Percentiles rank a stretch among this genome's conserved stretches.
Conservation (phyloP, 1,140 invertebrate species). For the Drosophila ercepeae region DNA sequence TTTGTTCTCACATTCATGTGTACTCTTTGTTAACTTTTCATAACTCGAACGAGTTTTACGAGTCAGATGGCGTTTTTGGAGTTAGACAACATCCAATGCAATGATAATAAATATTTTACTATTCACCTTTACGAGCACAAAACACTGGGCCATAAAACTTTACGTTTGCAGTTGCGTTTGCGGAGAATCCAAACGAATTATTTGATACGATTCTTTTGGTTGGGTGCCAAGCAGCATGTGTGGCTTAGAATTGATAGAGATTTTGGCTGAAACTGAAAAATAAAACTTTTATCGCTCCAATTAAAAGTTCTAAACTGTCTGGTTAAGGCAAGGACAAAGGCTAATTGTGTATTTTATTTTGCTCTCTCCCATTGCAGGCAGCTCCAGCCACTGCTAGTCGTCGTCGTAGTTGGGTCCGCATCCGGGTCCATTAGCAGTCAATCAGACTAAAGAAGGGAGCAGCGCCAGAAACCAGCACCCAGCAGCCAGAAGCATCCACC, state of each 20-base stretch:
- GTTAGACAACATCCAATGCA: background rate
- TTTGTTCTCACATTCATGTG: background rate
- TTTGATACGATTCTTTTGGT: slow-evolving; percentile 4
- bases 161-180: slow-evolving; percentile 14
- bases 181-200: slow-evolving; percentile 6
- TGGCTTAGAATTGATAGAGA: background rate
- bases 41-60: slow-evolving; percentile 12
- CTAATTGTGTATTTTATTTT: slow-evolving; percentile 43
- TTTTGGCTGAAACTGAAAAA: slow-evolving; percentile 1
- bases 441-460: background rate
- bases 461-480: slow-evolving; percentile 11
- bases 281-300: slow-evolving; percentile 58
- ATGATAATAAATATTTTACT: slow-evolving; percentile 25
- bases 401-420: background rate
- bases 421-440: slow-evolving; percentile 40
- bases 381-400: slow-evolving; percentile 57
- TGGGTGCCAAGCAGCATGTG: slow-evolving; percentile 8
- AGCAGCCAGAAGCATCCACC: background rate
- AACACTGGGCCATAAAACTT: slow-evolving; percentile 26
- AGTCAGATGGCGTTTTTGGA: slow-evolving; percentile 6
- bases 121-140: slow-evolving; percentile 14
- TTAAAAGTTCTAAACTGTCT: slow-evolving; percentile 68
- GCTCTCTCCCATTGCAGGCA: slow-evolving; percentile 41
- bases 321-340: slow-evolving; percentile 38
- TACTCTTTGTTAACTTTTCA: background rate